Base-by-base conservation (phyloP, 1,140 invertebrate genomes). In the Gryon sp. region DNA sequence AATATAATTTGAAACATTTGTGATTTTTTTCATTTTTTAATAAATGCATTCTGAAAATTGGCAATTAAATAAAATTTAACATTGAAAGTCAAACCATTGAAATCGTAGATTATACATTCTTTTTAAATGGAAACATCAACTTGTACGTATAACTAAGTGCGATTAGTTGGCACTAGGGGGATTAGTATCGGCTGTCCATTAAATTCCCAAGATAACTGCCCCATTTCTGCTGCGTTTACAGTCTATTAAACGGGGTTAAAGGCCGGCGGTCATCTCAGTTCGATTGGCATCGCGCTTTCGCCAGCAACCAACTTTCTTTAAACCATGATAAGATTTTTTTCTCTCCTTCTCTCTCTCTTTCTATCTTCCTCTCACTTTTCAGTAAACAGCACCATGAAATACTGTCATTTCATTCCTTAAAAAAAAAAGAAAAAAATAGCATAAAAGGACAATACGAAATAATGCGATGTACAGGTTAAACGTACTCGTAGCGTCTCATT, bases 221-320 rank as follows among this genome's bases (percentile, higher is more conserved):
- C 73, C 73, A 78, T 82, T 78, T 79, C 55, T 57, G 74, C 63
- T 68, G 65, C 76, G 73, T 82, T 83, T 82, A 83, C 78, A 80
- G 82, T 78, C 82, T 80, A 82, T 83, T 81, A 83, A 83, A 80
- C 72, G 77, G 63, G 73, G 78, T 82, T 80, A 80, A 83, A 82
- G 75, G 73, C 48, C 72, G 38, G 45, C 52, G 76, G 76, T 78
- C 76, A 78, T 78, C 74, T 46, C 52, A 45, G 26, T 53, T 59
- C 65, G 68, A 57, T 60, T 66, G 40, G 59, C 43, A 74, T 78
- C 63, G 65, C 36, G 45, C 9, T 41, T 28, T 19, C 11, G 38
- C 38, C 26, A 34, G 20, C 53, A 15, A 16, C 28, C 11, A 22
- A 15, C n/a, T 48, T 63, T 59, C 40, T 20, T 53, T 45, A 26